phyloP scores from a whole-genome alignment of 1,140 invertebrate species.

The Gryon sp. region DNA sequence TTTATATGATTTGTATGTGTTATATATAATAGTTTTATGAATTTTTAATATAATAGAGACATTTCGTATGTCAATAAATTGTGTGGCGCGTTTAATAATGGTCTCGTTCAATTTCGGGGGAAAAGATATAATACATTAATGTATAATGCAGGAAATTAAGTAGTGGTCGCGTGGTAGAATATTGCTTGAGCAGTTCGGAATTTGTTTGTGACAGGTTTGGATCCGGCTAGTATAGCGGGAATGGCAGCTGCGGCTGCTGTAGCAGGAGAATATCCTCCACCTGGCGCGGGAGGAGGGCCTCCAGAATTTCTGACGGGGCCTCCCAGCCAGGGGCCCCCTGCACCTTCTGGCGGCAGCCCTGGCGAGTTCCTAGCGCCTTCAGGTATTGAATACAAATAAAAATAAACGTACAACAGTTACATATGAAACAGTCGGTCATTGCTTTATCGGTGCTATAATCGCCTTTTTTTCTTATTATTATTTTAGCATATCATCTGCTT shows the following conservation, averaged over 20 bases:
- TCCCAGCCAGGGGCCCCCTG: constrained; percentile 81
- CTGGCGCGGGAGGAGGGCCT: constrained; percentile 81
- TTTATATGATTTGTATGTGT: no score
- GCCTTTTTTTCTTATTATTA: constrained; percentile 13
- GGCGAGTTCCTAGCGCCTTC: constrained; percentile 78
- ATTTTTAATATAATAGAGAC: constrained; percentile 31
- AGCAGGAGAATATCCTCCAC: constrained; percentile 83
- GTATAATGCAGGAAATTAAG: constrained; percentile 68
- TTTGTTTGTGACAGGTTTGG: constrained; percentile 83
- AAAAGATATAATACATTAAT: constrained; percentile 32
- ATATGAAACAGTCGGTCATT: constrained; percentile 29
- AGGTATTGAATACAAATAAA: constrained; percentile 70
- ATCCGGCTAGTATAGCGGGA: constrained; percentile 83
- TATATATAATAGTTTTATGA: no score
- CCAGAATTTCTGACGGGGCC: constrained; percentile 81
- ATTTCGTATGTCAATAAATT: constrained; percentile 25
- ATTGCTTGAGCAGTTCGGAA: constrained; percentile 75
- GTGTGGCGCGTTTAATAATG: constrained; percentile 16
- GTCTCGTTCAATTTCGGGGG: background rate
- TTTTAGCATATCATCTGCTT: constrained; percentile 2
- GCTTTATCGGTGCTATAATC: constrained; percentile 20
- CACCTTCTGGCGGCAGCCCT: constrained; percentile 78
- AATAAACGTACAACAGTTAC: constrained; percentile 15
- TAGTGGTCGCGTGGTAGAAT: constrained; percentile 72
- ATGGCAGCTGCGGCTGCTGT: constrained; percentile 83